Conservation (phyloP, 2,113 vertebrate species). For the Melospiza georgiana region DNA sequence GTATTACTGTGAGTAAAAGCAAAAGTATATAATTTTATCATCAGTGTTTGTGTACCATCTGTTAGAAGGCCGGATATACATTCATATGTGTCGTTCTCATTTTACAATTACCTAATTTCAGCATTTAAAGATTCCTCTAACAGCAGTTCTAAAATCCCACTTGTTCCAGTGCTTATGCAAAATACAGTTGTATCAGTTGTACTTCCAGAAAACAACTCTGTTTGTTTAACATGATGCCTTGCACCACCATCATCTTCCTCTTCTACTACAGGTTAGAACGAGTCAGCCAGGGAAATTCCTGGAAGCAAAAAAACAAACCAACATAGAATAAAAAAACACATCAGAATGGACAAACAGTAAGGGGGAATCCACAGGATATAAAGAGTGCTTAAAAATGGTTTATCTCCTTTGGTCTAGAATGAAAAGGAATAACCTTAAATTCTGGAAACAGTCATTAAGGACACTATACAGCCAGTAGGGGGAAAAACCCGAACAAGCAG, state of each 20-base stretch:
- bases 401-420: neutral
- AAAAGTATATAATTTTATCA: neutral
- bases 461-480: neutral
- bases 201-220: neutral
- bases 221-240: neutral
- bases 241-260: neutral
- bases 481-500: neutral
- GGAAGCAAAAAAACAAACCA: slow-evolving; percentile 44
- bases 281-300: slow-evolving; percentile 98
- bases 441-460: neutral
- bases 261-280: slow-evolving; percentile 85
- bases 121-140: neutral
- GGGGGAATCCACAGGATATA: neutral
- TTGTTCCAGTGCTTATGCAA: neutral
- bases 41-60: neutral
- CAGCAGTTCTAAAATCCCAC: neutral
- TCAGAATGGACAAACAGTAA: neutral
- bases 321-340: neutral
- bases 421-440: neutral
- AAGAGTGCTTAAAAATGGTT: neutral
- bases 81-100: neutral
- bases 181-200: neutral
- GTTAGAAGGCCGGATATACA: neutral
- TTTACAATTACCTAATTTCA: neutral
- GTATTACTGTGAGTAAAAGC: neutral